Percentiles rank a stretch among this genome's conserved stretches.
Evolutionary conservation across 2,797 vertebrate genomes (phyloP).

Genomic region (Mormyrops boulengeri): DNA sequence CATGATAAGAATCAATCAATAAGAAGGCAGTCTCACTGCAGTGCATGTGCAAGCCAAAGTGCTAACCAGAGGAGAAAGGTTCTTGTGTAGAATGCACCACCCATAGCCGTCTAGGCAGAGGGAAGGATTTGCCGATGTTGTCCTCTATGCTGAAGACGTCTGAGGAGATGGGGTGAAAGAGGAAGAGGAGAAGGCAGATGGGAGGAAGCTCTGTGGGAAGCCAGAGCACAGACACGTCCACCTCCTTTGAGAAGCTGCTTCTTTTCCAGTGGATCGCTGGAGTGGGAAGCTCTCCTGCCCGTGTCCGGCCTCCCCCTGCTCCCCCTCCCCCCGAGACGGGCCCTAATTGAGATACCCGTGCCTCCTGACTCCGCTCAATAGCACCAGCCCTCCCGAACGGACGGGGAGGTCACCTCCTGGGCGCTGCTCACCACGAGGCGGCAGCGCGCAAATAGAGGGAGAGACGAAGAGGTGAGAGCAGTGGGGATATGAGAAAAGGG

Average conservation of each 20-base stretch:
- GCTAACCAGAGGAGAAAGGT: not conserved
- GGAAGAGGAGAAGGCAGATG: not conserved
- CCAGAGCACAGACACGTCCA: not conserved
- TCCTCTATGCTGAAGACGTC: not conserved
- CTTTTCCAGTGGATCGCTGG: not conserved
- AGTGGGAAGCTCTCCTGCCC: not conserved
- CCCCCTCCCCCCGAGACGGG: not conserved
- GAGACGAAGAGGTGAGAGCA: not conserved
- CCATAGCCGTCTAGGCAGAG: not conserved
- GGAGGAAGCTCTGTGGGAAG: not conserved
- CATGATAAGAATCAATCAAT: not conserved
- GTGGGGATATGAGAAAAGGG: not conserved
- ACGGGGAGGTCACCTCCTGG: not conserved
- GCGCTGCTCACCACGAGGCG: not conserved
- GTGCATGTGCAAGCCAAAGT: not conserved
- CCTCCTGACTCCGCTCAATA: not conserved
- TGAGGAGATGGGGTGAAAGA: not conserved
- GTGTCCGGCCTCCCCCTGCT: not conserved
- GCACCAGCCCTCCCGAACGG: not conserved
- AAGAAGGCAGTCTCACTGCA: not conserved
- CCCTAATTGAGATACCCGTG: not conserved
- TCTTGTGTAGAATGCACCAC: not conserved
- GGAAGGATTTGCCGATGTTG: not conserved
- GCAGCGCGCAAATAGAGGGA: not conserved
- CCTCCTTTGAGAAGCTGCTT: not conserved